phyloP scores from a whole-genome alignment of 2,113 vertebrate species.

The Elaphurus davidianus region DNA sequence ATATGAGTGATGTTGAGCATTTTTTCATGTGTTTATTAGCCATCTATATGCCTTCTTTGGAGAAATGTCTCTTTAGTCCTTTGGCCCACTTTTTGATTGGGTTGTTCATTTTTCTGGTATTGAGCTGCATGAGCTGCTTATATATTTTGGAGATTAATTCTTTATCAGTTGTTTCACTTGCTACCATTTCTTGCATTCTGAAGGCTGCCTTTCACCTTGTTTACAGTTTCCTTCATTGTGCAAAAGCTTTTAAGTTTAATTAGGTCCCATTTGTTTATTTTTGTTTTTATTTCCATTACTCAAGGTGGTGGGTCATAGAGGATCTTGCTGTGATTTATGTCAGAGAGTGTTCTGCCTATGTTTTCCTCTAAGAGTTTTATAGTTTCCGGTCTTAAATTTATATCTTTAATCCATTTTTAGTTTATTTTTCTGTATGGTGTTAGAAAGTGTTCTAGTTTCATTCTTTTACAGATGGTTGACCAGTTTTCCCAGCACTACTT shows the following conservation, averaged over 20 bases:
- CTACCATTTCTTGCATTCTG: background rate
- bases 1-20: background rate
- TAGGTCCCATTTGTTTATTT: background rate
- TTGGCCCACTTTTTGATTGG: background rate
- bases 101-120: background rate
- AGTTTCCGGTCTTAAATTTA: background rate
- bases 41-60: too few relatives aligned
- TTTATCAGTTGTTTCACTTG: background rate
- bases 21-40: too few relatives aligned
- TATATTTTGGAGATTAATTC: background rate
- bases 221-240: background rate
- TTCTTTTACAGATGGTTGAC: background rate
- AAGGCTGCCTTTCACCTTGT: background rate
- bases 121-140: background rate
- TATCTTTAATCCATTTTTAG: background rate
- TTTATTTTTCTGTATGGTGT: background rate
- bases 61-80: too few relatives aligned
- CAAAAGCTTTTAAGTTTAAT: background rate
- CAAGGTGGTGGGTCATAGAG: background rate
- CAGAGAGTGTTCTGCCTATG: background rate
- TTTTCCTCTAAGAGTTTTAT: background rate
- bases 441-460: background rate
- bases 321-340: background rate
- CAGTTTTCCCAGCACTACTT: background rate
- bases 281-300: background rate